Evolutionary conservation across 2,888 invertebrate genomes (phyloP), one percentile per base, ranked within the genome.

Genomic region (Ethmia dodecea): DNA sequence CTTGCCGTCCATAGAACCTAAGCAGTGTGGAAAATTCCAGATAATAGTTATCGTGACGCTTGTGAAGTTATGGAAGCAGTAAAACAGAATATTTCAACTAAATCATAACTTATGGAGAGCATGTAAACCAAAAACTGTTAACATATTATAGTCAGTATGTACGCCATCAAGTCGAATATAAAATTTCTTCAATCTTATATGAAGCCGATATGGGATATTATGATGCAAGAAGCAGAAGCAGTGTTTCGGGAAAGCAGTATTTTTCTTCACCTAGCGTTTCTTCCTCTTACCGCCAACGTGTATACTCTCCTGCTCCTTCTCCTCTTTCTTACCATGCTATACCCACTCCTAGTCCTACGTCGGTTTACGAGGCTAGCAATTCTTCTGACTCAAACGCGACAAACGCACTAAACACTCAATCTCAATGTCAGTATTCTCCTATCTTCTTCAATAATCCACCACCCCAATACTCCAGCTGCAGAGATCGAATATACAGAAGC

Each of bases 121-220:
- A 32, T 32, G 32, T 32, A 8, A 32, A 25, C 25, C 10, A 32
- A 15, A 32, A 32, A 14, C 25, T 32, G 14, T 15, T 32, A 16
- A 32, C 14, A 14, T n/a, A n/a, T n/a, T 32, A 32, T 10, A 32
- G 25, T 25, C 25, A 24, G 24, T 32, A 25, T 11, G 32, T 32
- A 6, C 24, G 32, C 14, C 24, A 32, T 25, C 32, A 32, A 32
- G 32, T 32, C 6, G 25, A 32, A 32, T 32, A 15, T 24, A 32
- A 32, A 13, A 32, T 32, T 32, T 32, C 32, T 10, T 15, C 24
- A 11, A 32, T 32, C 13, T 24, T 32, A 15, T 32, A 32, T 14
- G 32, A 32, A 32, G 32, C 32, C 12, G 32, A 32, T 26, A 32
- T 32, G 32, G 32, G 32, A 25, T 32, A 25, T 25, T 32, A 26